A percentile compares a stretch with the other conserved stretches of the same genome.
Conservation (phyloP, 2,888 invertebrate species). For the Brachynemurus nebulosus region DNA sequence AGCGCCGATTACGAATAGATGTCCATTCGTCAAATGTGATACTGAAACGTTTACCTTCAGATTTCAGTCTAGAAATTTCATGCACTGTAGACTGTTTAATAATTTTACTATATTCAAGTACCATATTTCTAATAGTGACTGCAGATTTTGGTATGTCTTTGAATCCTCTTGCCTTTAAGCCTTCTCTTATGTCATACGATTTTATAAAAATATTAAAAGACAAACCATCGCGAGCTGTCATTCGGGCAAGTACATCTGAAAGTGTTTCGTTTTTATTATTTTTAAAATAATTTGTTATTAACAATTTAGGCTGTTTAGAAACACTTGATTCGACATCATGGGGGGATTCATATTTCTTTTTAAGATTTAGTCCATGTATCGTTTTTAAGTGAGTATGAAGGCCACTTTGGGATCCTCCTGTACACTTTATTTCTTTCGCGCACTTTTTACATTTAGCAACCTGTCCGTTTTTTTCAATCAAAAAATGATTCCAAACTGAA, state of each 20-base stretch:
- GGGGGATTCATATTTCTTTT: no score
- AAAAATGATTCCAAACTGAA: no score
- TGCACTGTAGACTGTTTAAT: constrained; percentile 3
- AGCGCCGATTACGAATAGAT: neutral
- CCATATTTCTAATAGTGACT: neutral
- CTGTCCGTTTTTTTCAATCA: no score
- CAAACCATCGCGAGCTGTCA: constrained; percentile 18
- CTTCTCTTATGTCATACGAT: constrained; percentile 1
- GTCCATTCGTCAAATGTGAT: neutral
- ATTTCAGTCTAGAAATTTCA: neutral
- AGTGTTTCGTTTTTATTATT: neutral
- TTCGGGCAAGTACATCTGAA: neutral
- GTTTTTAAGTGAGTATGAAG: no score
- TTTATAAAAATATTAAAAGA: constrained; percentile 17
- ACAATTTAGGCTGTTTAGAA: no score
- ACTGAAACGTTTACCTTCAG: neutral
- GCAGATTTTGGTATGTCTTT: neutral
- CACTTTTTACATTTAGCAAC: no score
- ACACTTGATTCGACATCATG: no score
- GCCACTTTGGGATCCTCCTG: no score
- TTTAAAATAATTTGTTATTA: no score
- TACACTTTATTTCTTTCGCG: no score
- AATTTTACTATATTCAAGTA: neutral
- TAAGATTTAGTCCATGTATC: no score
- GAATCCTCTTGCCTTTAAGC: neutral